phyloP scores from a whole-genome alignment of 1,140 invertebrate genomes.

The Hycleus cichorii region DNA sequence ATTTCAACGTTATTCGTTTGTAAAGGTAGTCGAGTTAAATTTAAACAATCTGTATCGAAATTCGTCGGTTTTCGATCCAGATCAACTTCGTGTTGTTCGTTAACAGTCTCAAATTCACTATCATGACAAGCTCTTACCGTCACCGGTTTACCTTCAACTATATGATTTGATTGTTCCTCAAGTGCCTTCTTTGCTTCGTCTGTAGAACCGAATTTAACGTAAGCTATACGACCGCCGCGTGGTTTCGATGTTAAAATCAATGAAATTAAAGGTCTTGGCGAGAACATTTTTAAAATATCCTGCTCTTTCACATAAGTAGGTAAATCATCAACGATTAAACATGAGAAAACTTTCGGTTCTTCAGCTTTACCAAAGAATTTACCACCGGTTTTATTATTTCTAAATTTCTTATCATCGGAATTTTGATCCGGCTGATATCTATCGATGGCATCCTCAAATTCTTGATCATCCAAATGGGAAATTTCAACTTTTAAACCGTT shows the following conservation, averaged over 20 bases:
- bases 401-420: conserved; percentile 11
- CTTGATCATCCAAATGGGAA: conserved; percentile 51
- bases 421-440: conserved; percentile 46
- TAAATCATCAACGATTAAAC: conserved; percentile 59
- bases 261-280: conserved; percentile 61
- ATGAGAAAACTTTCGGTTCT: conserved; percentile 41
- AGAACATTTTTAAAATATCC: conserved; percentile 70
- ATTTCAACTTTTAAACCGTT: conserved; percentile 57
- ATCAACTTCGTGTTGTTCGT: conserved; percentile 37
- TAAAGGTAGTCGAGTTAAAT: conserved; percentile 67
- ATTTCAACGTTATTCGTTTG: conserved; percentile 69
- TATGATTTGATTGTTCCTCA: conserved; percentile 45
- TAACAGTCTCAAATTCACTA: conserved; percentile 46
- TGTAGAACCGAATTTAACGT: conserved; percentile 63
- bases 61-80: conserved; percentile 16
- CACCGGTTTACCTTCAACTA: conserved; percentile 51
- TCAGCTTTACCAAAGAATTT: conserved; percentile 37
- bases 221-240: conserved; percentile 51
- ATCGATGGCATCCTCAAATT: conserved; percentile 59
- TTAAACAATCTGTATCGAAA: conserved; percentile 53
- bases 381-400: conserved; percentile 19
- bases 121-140: conserved; percentile 47
- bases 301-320: conserved; percentile 69
- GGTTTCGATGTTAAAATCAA: conserved; percentile 57
- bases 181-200: conserved; percentile 60